phyloP scores from a whole-genome alignment of 2,113 vertebrate species.

The Grallaria varia region DNA sequence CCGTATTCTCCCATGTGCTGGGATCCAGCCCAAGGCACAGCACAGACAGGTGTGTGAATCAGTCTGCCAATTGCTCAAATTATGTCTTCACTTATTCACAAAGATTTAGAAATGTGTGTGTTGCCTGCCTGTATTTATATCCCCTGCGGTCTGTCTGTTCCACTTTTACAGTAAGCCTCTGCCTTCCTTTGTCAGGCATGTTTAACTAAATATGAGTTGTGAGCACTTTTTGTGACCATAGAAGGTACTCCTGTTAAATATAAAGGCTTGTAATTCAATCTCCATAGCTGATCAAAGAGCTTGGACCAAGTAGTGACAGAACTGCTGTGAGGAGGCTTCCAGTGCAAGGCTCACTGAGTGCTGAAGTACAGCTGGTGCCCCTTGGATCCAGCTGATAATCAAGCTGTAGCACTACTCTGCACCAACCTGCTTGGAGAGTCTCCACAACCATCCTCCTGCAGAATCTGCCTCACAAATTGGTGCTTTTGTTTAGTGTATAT shows the following conservation, averaged over 20 bases:
- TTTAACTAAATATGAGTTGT: conserved; percentile 1
- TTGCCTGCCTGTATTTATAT: conserved; percentile 2
- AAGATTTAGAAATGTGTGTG: neutral
- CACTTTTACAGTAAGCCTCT: neutral
- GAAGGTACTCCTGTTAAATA: neutral
- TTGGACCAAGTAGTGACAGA: neutral
- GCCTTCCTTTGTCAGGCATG: neutral
- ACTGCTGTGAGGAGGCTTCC: neutral
- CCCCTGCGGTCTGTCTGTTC: neutral
- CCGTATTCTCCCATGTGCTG: neutral
- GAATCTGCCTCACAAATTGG: neutral
- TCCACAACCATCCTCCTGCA: neutral
- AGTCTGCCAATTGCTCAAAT: neutral
- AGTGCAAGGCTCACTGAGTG: neutral
- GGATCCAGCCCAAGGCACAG: neutral
- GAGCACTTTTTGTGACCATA: neutral
- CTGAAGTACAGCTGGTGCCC: neutral
- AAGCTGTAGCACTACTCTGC: neutral
- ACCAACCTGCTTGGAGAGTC: neutral
- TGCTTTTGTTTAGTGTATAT: neutral
- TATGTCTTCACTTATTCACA: conserved; percentile 15
- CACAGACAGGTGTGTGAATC: conserved; percentile 13
- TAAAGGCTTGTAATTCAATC: conserved; percentile 9
- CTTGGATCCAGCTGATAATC: neutral
- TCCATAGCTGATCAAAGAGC: neutral